Base-by-base conservation (phyloP, 2,113 vertebrate species). In the Pterocles gutturalis region DNA sequence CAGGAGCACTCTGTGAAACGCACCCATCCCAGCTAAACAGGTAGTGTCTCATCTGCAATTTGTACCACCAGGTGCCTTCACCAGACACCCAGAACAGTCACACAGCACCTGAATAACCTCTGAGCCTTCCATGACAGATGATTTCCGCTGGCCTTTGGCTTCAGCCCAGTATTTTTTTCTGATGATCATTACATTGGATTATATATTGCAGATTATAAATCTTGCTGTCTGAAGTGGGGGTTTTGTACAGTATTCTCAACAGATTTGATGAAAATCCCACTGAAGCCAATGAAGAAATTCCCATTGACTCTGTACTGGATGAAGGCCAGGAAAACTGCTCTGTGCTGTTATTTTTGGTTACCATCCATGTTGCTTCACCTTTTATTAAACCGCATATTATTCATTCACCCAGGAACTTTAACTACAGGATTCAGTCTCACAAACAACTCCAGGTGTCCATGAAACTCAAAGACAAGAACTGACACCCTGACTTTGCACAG, bases 351-450 rank as follows among this genome's bases (percentile, higher is more conserved):
- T 83, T 87, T 95, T 76, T 93, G 61, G 77, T 92, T 84, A 71
- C 58, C 38, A 26, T 79, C 72, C 89, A 89, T 53, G 45, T 57
- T 89, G 61, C 61, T 92, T 95, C 91, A 92, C 96, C 83, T 92
- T 82, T 89, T 87, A 95, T 93, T 89, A 95, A 95, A 72, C 5
- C 41, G 38, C 13, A 4, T 34, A 60, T 95, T 95, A 82, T 91
- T 92, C 69, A 85, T 79, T 84, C 92, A 91, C 90, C 65, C 80
- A 91, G 83, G 86, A 97, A 87, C 83, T 78, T 61, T 16, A 78
- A 7, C 67, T 73, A 67, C n/a, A 92, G 72, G 76, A 67, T 67
- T 61, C 53, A 57, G 34, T 34, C 65, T 76, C 79, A 89, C 29
- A 62, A 89, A 80, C 60, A 93, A 45, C 25, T 89, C 80, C 96